phyloP scores from a whole-genome alignment of 2,888 invertebrate species.

The Drosophila mulleri region DNA sequence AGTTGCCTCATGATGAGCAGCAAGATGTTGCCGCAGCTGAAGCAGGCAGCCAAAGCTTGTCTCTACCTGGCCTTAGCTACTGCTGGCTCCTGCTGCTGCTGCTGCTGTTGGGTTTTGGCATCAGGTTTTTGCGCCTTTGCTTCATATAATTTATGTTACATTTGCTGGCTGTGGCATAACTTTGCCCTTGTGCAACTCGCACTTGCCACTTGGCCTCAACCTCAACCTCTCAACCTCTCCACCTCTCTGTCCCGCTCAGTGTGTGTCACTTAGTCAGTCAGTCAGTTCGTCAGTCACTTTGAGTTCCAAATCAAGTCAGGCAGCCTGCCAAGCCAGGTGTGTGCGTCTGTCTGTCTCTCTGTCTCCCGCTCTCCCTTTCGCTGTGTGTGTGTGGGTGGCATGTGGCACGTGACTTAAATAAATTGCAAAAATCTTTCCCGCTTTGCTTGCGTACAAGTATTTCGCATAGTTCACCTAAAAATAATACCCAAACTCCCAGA shows the following conservation, averaged over 20 bases:
- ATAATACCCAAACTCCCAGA: slow-evolving; percentile 20
- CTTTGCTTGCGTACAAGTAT: slow-evolving; percentile 67
- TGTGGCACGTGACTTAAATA: slow-evolving; percentile 79
- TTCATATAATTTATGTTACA: slow-evolving; percentile 79
- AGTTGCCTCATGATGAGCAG: slow-evolving; percentile 72
- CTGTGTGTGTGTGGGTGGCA: slow-evolving; percentile 29
- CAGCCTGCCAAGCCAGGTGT: slow-evolving; percentile 27
- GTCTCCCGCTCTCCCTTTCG: background rate
- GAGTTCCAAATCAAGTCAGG: slow-evolving; percentile 74
- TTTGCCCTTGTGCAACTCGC: slow-evolving; percentile 51
- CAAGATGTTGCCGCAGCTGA: slow-evolving; percentile 38
- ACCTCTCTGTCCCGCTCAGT: background rate
- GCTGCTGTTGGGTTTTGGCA: slow-evolving; percentile 50
- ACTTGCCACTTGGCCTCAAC: slow-evolving; percentile 46
- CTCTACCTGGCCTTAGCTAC: slow-evolving; percentile 1
- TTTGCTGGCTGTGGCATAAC: slow-evolving; percentile 77
- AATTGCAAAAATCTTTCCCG: slow-evolving; percentile 78
- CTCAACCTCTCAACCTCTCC: slow-evolving; percentile 6
- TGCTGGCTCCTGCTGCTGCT: background rate
- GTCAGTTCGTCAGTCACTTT: slow-evolving; percentile 72
- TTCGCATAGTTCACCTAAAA: slow-evolving; percentile 65
- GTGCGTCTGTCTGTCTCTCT: slow-evolving; percentile 9
- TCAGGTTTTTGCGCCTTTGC: slow-evolving; percentile 68
- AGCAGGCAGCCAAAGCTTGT: slow-evolving; percentile 20
- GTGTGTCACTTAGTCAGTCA: slow-evolving; percentile 49